Evolutionary conservation across 2,888 invertebrate species (phyloP), one percentile per base, ranked within the genome.

Genomic region (Druceiella hillmani): DNA sequence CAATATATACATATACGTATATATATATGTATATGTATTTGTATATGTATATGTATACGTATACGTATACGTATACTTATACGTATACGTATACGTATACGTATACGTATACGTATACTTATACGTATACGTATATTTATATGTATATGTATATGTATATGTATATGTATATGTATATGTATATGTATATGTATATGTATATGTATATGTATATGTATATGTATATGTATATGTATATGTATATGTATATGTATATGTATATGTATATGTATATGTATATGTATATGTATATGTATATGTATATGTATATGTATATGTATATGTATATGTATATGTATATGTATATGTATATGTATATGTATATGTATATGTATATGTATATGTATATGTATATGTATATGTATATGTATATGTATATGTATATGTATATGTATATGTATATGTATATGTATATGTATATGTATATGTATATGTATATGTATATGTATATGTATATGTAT

Each of bases 301-400:
- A 12, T 36, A 25, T 36, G 10, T 37, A 25, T 36, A 25, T 36
- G 10, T 36, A 25, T 36, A 14, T 37, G 14, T 37, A 25, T 36
- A 25, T 36, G 14, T 36, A 25, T 37, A 25, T 36, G 14, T 36
- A 25, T 36, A 25, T 36, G 14, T 36, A 25, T 36, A 25, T 36
- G 14, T 36, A 25, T 36, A 25, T 36, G 10, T 36, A 36, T 36
- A 36, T 36, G 11, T 36, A 10, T 36, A 16, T 36, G 12, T 37
- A 36, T 36, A 28, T 36, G 14, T 27, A 37, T 28, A 36, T 14
- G 12, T 25, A 36, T 30, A 11, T 37, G 5, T 36, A 14, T 14
- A 38, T 37, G 6, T 36, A 16, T 9, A 11, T 28, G n/a, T 28
- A 28, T 28, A 28, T 28, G n/a, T 28, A 28, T 28, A 28, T 28